phyloP scores from a whole-genome alignment of 2,888 invertebrate genomes.

The Catocala sponsa region DNA sequence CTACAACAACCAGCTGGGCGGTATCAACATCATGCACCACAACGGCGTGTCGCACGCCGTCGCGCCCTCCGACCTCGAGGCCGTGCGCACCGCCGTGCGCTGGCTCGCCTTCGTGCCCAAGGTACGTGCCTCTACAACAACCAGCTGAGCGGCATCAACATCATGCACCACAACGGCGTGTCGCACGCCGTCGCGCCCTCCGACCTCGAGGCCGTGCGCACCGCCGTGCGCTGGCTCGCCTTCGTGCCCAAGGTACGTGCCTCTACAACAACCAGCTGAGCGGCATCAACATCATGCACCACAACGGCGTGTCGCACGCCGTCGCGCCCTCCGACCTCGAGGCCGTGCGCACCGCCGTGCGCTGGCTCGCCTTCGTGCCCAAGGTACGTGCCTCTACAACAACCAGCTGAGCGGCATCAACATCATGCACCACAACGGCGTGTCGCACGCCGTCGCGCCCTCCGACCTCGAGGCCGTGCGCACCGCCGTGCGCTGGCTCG shows the following conservation, averaged over 20 bases:
- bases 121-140: conserved; percentile 91
- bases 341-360: conserved; percentile 94
- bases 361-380: conserved; percentile 98
- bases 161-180: conserved; percentile 99
- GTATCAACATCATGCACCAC: conserved; percentile 99
- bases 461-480: conserved; percentile 97
- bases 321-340: conserved; percentile 97
- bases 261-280: conserved; percentile 97
- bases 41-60: conserved; percentile 99
- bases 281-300: conserved; percentile 99
- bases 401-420: conserved; percentile 99
- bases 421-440: conserved; percentile 99
- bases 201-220: conserved; percentile 96
- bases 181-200: conserved; percentile 96
- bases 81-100: conserved; percentile 94
- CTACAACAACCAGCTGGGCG: conserved; percentile 98
- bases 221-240: conserved; percentile 96
- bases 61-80: conserved; percentile 96
- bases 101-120: conserved; percentile 99
- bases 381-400: conserved; percentile 90
- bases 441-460: conserved; percentile 96
- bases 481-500: conserved; percentile 96
- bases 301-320: conserved; percentile 98
- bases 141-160: conserved; percentile 98
- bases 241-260: conserved; percentile 94